Conservation (phyloP, 2,888 invertebrate species). For the Diogma glabrata region DNA sequence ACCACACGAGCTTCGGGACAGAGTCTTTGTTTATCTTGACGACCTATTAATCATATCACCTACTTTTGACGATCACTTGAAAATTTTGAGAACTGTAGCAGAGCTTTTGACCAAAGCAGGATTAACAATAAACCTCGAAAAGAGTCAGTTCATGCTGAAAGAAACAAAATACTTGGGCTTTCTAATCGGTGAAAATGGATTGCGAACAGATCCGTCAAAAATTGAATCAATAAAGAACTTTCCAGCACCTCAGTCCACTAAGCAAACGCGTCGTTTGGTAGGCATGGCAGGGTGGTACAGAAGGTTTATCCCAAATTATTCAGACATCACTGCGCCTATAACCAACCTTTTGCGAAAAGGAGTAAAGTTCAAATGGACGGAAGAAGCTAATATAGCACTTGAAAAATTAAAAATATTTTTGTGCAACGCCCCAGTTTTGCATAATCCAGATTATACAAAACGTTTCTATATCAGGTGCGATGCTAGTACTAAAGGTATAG, state of each 20-base stretch:
- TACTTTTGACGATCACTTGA: slow-evolving; percentile 9
- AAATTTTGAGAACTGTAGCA: too few relatives aligned
- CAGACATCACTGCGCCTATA: slow-evolving; percentile 12
- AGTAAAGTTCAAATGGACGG: slow-evolving; percentile 11
- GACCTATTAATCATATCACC: slow-evolving; percentile 6
- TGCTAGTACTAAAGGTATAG: background rate
- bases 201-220: background rate
- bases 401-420: too few relatives aligned
- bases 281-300: slow-evolving; percentile 6
- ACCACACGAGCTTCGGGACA: slow-evolving; percentile 1
- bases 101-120: background rate
- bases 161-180: too few relatives aligned
- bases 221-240: background rate
- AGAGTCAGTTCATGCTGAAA: too few relatives aligned
- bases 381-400: slow-evolving; percentile 24
- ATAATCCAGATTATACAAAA: slow-evolving; percentile 34
- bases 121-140: background rate
- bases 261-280: background rate
- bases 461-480: slow-evolving; percentile 28
- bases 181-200: too few relatives aligned
- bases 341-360: background rate
- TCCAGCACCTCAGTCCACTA: background rate
- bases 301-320: slow-evolving; percentile 17
- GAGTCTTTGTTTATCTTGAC: slow-evolving; percentile 11
- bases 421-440: too few relatives aligned